Base-by-base conservation (phyloP, 2,888 invertebrate species). In the Metalampra italica region DNA sequence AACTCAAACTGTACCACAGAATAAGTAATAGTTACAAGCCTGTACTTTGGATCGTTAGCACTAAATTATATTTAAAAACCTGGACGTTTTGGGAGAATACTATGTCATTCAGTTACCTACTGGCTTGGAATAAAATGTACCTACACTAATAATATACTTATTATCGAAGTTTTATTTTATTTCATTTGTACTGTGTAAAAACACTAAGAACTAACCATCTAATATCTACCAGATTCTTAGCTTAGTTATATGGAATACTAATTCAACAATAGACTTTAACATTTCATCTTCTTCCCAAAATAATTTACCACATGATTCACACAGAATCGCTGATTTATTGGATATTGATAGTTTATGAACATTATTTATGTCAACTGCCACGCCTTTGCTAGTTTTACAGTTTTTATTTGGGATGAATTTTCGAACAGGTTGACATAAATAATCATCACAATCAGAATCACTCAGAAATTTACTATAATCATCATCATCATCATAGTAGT, bases 291-390 rank as follows among this genome's bases (percentile, higher is more conserved):
- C 79, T 61, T 94, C 93, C 94, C 95, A 95, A 75, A 92, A 95
- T 45, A 94, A 87, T 72, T 93, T 94, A 0, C 95, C 96, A 82
- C 96, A 96, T 29, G 69, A 72, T 57, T 92, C 92, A 79, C 96
- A 96, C 32, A 94, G 79, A 59, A 92, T 92, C 68, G 93, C 94
- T 50, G 87, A 59, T 47, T 92, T 89, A 15, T 90, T 81, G 47
- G 82, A 77, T 60, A 84, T 60, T 45, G 89, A 75, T 22, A 88
- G 71, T 37, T 78, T 62, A 30, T 90, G 78, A 55, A 92, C 71
- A 63, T 85, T 73, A 45, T 90, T 83, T 49, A 92, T 85, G 71
- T 92, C 90, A 63, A 93, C 90, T 57, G 71, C 69, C 9, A 78
- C 85, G n/a, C 92, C 91, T 62, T 90, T 84, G 55, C 78, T 88